Percentiles rank a stretch among this genome's conserved stretches.
These are phyloP conservation scores for Zaprionus taronus DNA, from an alignment of 1,140 invertebrate species.

Conservation along the genomic window DNA sequence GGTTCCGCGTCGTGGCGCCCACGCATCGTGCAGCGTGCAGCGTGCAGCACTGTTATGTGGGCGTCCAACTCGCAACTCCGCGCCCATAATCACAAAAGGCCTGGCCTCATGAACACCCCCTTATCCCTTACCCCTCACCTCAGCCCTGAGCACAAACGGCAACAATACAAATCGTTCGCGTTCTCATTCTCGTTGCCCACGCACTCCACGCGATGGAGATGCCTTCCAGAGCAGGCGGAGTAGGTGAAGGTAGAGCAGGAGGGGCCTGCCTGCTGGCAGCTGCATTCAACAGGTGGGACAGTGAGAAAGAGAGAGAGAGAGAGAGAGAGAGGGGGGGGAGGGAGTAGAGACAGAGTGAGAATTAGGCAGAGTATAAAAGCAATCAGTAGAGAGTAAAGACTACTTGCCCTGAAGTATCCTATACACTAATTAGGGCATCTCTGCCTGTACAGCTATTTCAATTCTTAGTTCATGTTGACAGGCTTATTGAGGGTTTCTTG, in stretches of 20 bases:
- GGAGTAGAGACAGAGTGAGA: background rate
- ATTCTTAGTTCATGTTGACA: no score
- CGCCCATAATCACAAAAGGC: slow-evolving; percentile 34
- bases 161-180: slow-evolving; percentile 47
- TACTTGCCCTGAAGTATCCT: no score
- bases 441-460: no score
- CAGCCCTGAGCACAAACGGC: background rate
- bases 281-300: slow-evolving; percentile 56
- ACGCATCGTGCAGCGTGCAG: slow-evolving; percentile 16
- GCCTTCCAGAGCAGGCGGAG: background rate
- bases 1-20: slow-evolving; percentile 22
- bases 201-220: slow-evolving; percentile 15
- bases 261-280: slow-evolving; percentile 17
- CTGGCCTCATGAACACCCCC: background rate
- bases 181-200: slow-evolving; percentile 28
- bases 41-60: slow-evolving; percentile 4
- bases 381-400: background rate
- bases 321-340: background rate
- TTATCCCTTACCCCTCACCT: no score
- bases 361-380: background rate
- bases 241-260: background rate
- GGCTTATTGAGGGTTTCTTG: no score
- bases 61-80: slow-evolving; percentile 31
- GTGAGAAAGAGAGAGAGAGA: background rate
- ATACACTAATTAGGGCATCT: no score